Conservation (phyloP, 2,888 invertebrate species). For the Thysanoteuthis rhombus region DNA sequence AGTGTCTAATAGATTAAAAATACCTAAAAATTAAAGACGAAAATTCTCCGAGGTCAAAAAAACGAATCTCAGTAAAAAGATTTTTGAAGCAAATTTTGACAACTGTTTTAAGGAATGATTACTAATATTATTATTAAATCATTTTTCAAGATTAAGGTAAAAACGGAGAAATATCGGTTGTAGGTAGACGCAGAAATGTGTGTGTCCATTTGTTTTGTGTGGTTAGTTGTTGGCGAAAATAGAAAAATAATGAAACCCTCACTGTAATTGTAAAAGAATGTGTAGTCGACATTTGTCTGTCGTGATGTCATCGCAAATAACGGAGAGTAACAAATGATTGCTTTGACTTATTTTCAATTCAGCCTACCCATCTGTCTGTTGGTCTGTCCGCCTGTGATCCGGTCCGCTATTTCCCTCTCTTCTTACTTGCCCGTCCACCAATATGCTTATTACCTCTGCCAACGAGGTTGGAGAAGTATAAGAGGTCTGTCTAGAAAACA, state of each 20-base stretch:
- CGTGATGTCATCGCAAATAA: not conserved
- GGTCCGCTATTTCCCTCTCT: not conserved
- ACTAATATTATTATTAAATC: too few relatives aligned
- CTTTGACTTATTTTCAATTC: not conserved
- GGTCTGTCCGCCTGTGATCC: too few relatives aligned
- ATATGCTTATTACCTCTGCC: too few relatives aligned
- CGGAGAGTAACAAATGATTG: not conserved
- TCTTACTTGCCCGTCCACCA: not conserved
- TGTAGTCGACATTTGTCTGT: not conserved
- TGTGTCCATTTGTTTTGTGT: not conserved
- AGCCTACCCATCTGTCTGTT: not conserved
- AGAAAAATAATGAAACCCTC: not conserved
- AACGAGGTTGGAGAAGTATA: too few relatives aligned
- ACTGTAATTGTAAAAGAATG: not conserved
- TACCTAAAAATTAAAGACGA: too few relatives aligned
- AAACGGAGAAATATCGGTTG: not conserved
- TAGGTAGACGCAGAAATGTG: not conserved
- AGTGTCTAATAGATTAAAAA: too few relatives aligned
- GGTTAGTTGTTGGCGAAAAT: not conserved
- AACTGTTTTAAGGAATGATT: too few relatives aligned
- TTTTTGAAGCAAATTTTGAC: too few relatives aligned
- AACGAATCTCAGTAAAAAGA: too few relatives aligned
- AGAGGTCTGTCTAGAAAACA: too few relatives aligned
- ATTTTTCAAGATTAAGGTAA: not conserved
- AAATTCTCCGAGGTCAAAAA: too few relatives aligned